phyloP scores from a whole-genome alignment of 2,113 vertebrate species.

The Heterocephalus glaber region DNA sequence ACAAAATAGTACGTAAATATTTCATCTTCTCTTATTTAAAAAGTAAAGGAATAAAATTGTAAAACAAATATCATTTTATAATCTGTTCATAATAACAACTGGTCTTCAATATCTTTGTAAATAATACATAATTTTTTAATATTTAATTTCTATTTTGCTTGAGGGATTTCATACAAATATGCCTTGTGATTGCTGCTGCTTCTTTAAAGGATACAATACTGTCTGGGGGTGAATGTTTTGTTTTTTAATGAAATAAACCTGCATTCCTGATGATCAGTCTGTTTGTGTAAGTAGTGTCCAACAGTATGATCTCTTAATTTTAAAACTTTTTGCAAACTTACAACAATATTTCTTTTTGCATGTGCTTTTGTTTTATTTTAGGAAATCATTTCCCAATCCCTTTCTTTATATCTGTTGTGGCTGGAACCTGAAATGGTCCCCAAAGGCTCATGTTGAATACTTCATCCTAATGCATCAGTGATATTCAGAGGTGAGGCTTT shows the following conservation, averaged over 20 bases:
- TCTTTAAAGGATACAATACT: conserved; percentile 71
- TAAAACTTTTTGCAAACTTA: background rate
- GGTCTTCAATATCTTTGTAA: conserved; percentile 67
- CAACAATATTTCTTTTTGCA: background rate
- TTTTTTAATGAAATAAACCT: conserved; percentile 73
- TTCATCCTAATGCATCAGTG: background rate
- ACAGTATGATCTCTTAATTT: background rate
- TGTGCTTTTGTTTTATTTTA: conserved; percentile 4
- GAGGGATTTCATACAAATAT: conserved; percentile 63
- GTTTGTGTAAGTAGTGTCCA: background rate
- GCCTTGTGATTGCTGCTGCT: conserved; percentile 83
- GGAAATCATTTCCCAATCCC: background rate
- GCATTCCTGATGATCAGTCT: conserved; percentile 35
- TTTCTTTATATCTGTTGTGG: background rate
- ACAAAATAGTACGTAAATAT: background rate
- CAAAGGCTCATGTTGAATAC: background rate
- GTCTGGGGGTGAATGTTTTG: conserved; percentile 56
- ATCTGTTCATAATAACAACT: conserved; percentile 37
- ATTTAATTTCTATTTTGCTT: conserved; percentile 58
- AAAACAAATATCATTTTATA: conserved; percentile 49
- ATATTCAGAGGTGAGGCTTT: background rate
- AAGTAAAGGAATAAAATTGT: conserved; percentile 16
- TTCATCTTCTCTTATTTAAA: background rate
- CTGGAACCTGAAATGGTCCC: background rate
- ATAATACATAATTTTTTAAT: conserved; percentile 45